These are phyloP conservation scores for Thamnophis sirtalis DNA, from an alignment of 2,113 vertebrate species.

Conservation along the genomic window DNA sequence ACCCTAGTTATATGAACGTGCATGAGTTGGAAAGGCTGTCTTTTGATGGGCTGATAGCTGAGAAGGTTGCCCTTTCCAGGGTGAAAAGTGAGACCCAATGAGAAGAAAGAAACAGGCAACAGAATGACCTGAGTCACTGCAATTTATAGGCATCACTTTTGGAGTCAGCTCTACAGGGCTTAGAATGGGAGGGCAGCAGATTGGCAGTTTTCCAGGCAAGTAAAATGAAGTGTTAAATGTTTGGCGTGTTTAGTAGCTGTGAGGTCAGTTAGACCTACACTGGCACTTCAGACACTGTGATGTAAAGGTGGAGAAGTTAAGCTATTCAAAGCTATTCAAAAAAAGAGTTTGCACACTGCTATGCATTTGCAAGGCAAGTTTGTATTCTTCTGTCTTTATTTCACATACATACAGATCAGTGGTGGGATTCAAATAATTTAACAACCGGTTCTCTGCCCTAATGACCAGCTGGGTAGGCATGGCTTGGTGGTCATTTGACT, in stretches of 20 bases:
- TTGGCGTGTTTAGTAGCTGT: neutral
- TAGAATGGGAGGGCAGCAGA: neutral
- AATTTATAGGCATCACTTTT: neutral
- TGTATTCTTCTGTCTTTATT: neutral
- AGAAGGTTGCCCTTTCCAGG: constrained; percentile 6
- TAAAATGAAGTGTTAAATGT: neutral
- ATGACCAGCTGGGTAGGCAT: too few species aligned
- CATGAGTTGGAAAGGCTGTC: neutral
- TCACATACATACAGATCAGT: neutral
- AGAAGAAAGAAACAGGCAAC: neutral
- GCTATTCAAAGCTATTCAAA: neutral
- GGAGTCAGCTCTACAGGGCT: neutral
- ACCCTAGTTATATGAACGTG: neutral
- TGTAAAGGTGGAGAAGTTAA: neutral
- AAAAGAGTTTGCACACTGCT: neutral
- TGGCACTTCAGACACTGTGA: neutral
- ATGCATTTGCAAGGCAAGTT: neutral
- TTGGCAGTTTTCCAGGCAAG: neutral
- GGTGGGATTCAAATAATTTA: too few species aligned
- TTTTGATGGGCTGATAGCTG: neutral
- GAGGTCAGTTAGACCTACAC: neutral
- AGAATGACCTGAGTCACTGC: neutral
- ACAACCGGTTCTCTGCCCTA: too few species aligned
- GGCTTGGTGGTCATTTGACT: too few species aligned
- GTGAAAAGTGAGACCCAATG: neutral